Percentiles rank a stretch among this genome's conserved stretches.
These are phyloP conservation scores for Luperina testacea DNA, from an alignment of 2,888 invertebrate species.

Conservation along the genomic window DNA sequence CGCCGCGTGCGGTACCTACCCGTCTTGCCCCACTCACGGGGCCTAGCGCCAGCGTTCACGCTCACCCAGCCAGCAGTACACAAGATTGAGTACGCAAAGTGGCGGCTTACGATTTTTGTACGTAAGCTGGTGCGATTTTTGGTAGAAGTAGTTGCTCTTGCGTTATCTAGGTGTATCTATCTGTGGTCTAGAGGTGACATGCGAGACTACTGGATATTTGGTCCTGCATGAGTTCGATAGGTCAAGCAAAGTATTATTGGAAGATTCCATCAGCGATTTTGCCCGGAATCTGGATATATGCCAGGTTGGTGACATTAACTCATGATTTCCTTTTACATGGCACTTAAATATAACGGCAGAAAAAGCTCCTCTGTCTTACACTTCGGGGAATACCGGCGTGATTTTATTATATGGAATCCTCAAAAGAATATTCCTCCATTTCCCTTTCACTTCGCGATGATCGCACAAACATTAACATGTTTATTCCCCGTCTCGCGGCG, in stretches of 20 bases:
- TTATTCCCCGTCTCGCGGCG: slow-evolving; percentile 50
- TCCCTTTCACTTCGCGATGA: slow-evolving; percentile 35
- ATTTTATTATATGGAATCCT: slow-evolving; percentile 3
- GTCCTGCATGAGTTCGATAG: no score
- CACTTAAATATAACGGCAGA: neutral
- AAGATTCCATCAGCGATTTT: neutral
- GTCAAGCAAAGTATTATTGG: neutral
- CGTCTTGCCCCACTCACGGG: no score
- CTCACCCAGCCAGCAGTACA: no score
- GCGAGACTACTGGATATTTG: neutral
- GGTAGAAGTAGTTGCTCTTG: no score
- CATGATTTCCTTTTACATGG: neutral
- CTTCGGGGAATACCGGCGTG: neutral
- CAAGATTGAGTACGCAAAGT: no score
- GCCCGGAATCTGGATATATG: neutral
- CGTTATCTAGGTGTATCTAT: no score
- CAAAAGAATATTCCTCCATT: slow-evolving; percentile 12
- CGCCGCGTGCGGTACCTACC: no score
- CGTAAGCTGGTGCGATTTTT: no score
- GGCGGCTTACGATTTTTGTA: no score
- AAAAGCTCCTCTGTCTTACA: neutral
- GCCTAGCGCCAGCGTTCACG: no score
- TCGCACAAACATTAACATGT: slow-evolving; percentile 57
- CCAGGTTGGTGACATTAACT: neutral
- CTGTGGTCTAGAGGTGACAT: no score